A percentile compares a stretch with the other conserved stretches of the same genome.
These are phyloP conservation scores for Hermodice carunculata DNA, from an alignment of 2,888 invertebrate genomes.

Conservation along the genomic window DNA sequence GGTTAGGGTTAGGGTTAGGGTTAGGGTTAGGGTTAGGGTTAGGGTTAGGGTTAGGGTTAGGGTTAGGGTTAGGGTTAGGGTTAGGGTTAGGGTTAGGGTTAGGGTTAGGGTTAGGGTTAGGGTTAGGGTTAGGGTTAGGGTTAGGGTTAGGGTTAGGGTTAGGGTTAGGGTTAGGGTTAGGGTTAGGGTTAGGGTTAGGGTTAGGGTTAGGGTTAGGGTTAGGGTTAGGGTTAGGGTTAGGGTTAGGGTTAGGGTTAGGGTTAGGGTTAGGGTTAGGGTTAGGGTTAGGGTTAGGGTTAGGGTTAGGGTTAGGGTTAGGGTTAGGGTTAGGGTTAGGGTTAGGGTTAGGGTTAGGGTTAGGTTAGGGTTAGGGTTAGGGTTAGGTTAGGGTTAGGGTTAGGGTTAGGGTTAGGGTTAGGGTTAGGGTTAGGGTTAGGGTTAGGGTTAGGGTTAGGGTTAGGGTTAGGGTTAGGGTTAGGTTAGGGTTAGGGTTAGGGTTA, in stretches of 20 bases:
- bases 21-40: slow-evolving; percentile 36
- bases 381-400: no score
- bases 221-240: slow-evolving; percentile 36
- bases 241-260: slow-evolving; percentile 33
- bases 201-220: slow-evolving; percentile 27
- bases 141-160: slow-evolving; percentile 10
- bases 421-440: slow-evolving; percentile 38
- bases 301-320: slow-evolving; percentile 28
- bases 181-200: slow-evolving; percentile 15
- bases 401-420: slow-evolving; percentile 34
- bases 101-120: slow-evolving; percentile 27
- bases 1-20: slow-evolving; percentile 35
- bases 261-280: slow-evolving; percentile 35
- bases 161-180: slow-evolving; percentile 9
- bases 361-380: no score
- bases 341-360: slow-evolving; percentile 39
- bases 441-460: slow-evolving; percentile 33
- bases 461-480: slow-evolving; percentile 35
- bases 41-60: slow-evolving; percentile 35
- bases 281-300: slow-evolving; percentile 21
- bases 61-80: slow-evolving; percentile 38
- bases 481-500: slow-evolving; percentile 34
- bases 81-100: no score
- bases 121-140: slow-evolving; percentile 12
- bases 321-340: slow-evolving; percentile 34